Evolutionary conservation across 2,888 invertebrate species (phyloP).

Genomic region (Onchidella celtica): DNA sequence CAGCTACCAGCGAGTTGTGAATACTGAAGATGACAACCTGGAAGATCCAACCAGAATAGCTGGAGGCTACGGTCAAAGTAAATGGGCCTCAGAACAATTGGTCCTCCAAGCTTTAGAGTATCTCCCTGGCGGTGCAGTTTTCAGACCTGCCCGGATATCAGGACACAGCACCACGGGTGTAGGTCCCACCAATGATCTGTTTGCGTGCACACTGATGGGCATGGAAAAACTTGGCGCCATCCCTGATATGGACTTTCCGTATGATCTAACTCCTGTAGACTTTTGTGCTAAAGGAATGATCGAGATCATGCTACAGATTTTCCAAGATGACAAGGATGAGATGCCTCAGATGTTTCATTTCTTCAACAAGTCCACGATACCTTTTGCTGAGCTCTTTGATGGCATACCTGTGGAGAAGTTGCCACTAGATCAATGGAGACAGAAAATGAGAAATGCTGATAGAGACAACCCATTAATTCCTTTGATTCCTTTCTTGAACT

Average conservation of each 20-base stretch:
- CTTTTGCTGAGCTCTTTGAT: conserved; percentile 60
- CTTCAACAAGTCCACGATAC: conserved; percentile 61
- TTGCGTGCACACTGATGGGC: conserved; percentile 59
- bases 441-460: conserved; percentile 51
- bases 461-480: conserved; percentile 60
- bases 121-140: conserved; percentile 66
- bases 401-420: conserved; percentile 57
- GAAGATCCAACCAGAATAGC: conserved; percentile 60
- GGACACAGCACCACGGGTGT: conserved; percentile 60
- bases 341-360: conserved; percentile 60
- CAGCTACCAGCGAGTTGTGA: conserved; percentile 36
- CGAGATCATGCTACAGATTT: conserved; percentile 58
- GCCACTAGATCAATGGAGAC: conserved; percentile 60
- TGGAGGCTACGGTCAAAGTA: conserved; percentile 67
- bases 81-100: conserved; percentile 66
- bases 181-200: conserved; percentile 64
- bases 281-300: conserved; percentile 64
- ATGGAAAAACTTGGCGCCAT: conserved; percentile 60
- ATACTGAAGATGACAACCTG: conserved; percentile 58
- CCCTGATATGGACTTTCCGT: conserved; percentile 66
- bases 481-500: conserved; percentile 63
- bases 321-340: conserved; percentile 40
- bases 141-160: conserved; percentile 63
- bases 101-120: conserved; percentile 62
- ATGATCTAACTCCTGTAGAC: conserved; percentile 66